Evolutionary conservation across 2,113 vertebrate genomes (phyloP).

Genomic region (Podilymbus podiceps): DNA sequence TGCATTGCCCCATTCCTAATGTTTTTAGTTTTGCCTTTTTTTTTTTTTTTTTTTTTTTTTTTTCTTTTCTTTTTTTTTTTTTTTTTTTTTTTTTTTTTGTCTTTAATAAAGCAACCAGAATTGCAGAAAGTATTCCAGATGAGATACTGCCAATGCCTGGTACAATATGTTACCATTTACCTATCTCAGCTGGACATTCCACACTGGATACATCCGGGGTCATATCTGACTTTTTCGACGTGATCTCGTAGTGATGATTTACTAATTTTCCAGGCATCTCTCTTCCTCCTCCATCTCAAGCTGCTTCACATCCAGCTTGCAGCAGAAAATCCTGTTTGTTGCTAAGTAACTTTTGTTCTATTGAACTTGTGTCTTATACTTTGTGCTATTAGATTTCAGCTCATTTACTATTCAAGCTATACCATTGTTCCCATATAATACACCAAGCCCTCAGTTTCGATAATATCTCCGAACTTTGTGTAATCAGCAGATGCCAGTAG

Average conservation of each 20-base stretch:
- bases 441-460: background rate
- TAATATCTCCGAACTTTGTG: background rate
- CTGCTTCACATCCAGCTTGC: background rate
- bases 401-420: background rate
- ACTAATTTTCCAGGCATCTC: background rate
- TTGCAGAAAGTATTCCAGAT: background rate
- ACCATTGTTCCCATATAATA: background rate
- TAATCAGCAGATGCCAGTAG: background rate
- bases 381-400: background rate
- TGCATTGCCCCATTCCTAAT: background rate
- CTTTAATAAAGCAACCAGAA: background rate
- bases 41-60: background rate
- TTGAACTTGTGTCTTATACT: background rate
- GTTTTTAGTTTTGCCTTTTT: background rate
- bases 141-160: background rate
- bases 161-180: background rate
- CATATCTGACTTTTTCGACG: background rate
- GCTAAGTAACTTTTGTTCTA: slow-evolving; percentile 46
- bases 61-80: background rate
- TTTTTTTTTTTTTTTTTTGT: background rate
- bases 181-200: background rate
- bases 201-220: background rate
- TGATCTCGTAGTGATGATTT: background rate
- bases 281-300: background rate
- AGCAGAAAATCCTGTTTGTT: slow-evolving; percentile 43